Evolutionary conservation across 2,797 vertebrate species (phyloP), one percentile per base, ranked within the genome.

Genomic region (Peromyscus aztecus): DNA sequence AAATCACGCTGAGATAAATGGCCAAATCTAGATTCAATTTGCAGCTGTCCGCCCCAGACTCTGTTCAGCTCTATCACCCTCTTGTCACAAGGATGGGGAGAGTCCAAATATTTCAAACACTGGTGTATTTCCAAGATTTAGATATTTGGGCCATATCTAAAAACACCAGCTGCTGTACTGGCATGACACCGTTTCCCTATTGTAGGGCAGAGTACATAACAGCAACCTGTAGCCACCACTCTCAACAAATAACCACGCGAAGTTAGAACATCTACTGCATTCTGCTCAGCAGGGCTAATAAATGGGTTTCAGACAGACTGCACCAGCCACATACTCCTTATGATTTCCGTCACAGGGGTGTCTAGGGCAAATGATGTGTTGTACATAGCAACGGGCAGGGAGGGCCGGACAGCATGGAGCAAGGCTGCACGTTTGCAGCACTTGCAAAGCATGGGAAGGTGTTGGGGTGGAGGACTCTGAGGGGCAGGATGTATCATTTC

Each of bases 1-100:
- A 94, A 67, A 91, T 55, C 10, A 40, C 16, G 84, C 21, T 91
- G 91, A 78, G 23, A 0, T 76, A 94, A 97, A 43, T 67, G 65
- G 71, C 16, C 63, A n/a, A 55, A 87, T 95, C 43, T 65, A 76
- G 76, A 67, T 93, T 93, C 84, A 77, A 49, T 85, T 4, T 4
- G 11, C 37, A 55, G 73, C 92, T 87, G 24, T 88, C 43, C 93
- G 63, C n/a, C 80, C 86, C 76, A 81, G 59, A 37, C 84, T 76
- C 86, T 65, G 27, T 71, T 90, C 57, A 89, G 16, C 10, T 92
- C 57, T 12, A 24, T 31, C 94, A 23, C 4, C 27, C 29, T 52
- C 23, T 82, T 94, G 71, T 75, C 37, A 75, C 82, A 52, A 91
- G 46, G 59, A 77, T 46, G 49, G 34, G 73, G 92, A 78, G 71